Percentiles rank a stretch among this genome's conserved stretches.
phyloP scores from a whole-genome alignment of 2,797 vertebrate species.

The Hafferia zeledoni region DNA sequence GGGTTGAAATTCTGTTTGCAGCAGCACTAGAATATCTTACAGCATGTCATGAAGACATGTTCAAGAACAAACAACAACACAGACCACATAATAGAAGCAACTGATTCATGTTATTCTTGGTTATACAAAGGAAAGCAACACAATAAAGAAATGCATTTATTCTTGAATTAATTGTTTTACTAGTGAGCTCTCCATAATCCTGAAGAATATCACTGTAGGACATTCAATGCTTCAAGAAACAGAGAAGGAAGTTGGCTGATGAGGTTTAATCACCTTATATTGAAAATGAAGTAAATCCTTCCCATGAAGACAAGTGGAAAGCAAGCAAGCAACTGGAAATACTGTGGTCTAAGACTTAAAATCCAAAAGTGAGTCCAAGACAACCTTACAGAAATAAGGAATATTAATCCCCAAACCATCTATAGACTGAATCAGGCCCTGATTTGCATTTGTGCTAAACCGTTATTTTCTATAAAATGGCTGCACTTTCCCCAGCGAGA shows the following conservation, averaged over 20 bases:
- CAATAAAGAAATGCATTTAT: neutral
- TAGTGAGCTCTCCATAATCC: neutral
- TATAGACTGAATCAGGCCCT: neutral
- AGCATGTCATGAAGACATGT: neutral
- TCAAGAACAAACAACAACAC: neutral
- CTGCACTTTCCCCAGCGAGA: neutral
- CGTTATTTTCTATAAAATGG: neutral
- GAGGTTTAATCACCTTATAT: neutral
- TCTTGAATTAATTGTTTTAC: conserved; percentile 4
- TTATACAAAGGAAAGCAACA: neutral
- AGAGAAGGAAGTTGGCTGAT: neutral
- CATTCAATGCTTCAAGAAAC: neutral
- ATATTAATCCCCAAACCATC: neutral
- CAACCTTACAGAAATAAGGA: neutral
- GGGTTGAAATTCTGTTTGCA: neutral
- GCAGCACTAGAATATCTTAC: neutral
- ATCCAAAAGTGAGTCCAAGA: neutral
- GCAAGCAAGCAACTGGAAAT: neutral
- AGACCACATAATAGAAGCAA: neutral
- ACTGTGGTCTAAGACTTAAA: neutral
- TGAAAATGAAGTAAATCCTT: conserved; percentile 3
- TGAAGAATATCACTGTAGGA: neutral
- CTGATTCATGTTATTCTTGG: neutral
- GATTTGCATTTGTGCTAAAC: neutral
- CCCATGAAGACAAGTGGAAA: neutral